phyloP scores from a whole-genome alignment of 2,113 vertebrate species.

The Brachyhypopomus occidentalis region DNA sequence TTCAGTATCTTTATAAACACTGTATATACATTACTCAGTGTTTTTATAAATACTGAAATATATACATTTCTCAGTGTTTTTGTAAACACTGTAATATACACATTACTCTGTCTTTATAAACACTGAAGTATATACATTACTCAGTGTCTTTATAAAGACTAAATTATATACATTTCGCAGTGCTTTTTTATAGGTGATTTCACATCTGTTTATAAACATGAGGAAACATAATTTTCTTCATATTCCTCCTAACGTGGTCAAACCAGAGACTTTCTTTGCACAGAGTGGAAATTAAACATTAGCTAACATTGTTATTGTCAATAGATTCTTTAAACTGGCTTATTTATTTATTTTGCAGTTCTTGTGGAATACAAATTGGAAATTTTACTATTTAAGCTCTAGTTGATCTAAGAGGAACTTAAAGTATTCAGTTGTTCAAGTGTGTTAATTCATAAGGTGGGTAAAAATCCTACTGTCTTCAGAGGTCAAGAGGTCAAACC shows the following conservation, averaged over 20 bases:
- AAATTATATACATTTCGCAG: too few relatives aligned
- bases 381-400: neutral
- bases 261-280: constrained; percentile 19
- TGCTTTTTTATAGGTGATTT: too few relatives aligned
- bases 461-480: neutral
- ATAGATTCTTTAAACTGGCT: neutral
- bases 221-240: constrained; percentile 54
- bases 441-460: neutral
- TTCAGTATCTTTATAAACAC: constrained; percentile 65
- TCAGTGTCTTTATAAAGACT: too few relatives aligned
- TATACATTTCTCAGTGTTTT: too few relatives aligned
- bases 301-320: neutral
- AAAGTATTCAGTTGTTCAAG: too few relatives aligned
- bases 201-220: too few relatives aligned
- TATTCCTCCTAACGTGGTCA: constrained; percentile 26
- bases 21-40: constrained; percentile 58
- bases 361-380: neutral
- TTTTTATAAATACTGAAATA: constrained; percentile 20
- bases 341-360: neutral
- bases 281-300: neutral
- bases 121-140: too few relatives aligned
- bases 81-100: constrained; percentile 57
- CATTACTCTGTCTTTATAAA: constrained; percentile 56
- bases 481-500: neutral
- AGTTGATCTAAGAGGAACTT: neutral